These are phyloP conservation scores for Strix aluco DNA, from an alignment of 2,113 vertebrate species.

Conservation along the genomic window DNA sequence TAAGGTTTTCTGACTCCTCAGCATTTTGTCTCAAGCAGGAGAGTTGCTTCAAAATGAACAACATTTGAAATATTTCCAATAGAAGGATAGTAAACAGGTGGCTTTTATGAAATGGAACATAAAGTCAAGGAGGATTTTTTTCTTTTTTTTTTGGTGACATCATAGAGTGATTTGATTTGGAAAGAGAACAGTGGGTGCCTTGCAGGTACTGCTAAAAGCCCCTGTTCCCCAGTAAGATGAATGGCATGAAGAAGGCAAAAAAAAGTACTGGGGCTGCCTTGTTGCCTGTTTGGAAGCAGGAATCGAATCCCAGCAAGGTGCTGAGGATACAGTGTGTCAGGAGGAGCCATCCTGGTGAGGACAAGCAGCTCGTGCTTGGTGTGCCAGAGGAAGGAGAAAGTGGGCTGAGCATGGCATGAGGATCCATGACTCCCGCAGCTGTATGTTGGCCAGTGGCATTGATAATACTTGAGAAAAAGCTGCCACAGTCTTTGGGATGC, in stretches of 20 bases:
- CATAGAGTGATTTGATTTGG: background rate
- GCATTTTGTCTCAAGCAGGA: constrained; percentile 21
- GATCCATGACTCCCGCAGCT: fast-evolving
- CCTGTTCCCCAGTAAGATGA: background rate
- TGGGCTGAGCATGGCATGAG: fast-evolving
- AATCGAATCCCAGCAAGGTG: background rate
- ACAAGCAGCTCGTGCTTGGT: background rate
- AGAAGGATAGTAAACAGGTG: background rate
- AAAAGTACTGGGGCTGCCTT: background rate
- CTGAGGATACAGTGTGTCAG: background rate
- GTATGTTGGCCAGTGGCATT: fast-evolving
- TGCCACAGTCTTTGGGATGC: background rate
- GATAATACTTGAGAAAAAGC: fast-evolving
- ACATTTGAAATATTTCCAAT: constrained; percentile 10
- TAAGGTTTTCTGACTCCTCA: constrained; percentile 22
- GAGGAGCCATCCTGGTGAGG: background rate
- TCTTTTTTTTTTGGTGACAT: background rate
- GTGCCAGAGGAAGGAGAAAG: background rate
- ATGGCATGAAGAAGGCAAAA: background rate
- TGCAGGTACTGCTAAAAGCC: background rate
- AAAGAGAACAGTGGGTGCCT: background rate
- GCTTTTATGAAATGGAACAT: constrained; percentile 7
- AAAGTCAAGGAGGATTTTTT: background rate
- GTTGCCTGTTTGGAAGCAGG: background rate
- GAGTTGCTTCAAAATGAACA: constrained; percentile 22